Base-by-base conservation (phyloP, 1,140 invertebrate genomes). In the Diorhabda sublineata region DNA sequence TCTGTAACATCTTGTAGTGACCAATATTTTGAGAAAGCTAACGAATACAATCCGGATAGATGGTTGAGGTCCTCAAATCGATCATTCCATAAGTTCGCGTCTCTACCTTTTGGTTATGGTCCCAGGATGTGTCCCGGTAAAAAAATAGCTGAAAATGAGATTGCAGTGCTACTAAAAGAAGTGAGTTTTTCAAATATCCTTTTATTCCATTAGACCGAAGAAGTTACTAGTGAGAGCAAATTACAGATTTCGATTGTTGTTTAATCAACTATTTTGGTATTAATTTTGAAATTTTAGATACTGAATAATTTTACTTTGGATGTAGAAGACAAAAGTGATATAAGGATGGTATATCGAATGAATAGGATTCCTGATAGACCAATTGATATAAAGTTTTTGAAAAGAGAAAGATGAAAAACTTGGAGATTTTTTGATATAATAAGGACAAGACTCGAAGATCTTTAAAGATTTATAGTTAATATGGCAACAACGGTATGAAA, bases 101-200 rank as follows among this genome's bases (percentile, higher is more conserved):
- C 89, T 6, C 81, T 93, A 66, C 92, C 92, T 3, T 94, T 93
- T 80, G 92, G 92, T 26, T 91, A 89, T 80, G 92, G 92, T 0
- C 83, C 89, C 45, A 84, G 92, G 70, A 92, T 92, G 89, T 94
- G 92, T 76, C 85, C 93, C 11, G 92, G 92, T 7, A 85, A 89
- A 68, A 81, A 91, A 67, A 89, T 94, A 73, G 92, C 92, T 4
- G 91, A 93, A 79, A 86, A 88, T 41, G 91, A 94, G 81, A 84
- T 93, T 70, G 86, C 90, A 71, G 85, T 90, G 56, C 80, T 92
- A 58, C 75, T 92, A 47, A 79, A 80, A 42, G 83, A 83, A 79
- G 85, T 85, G 74, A 77, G 68, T 26, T 26, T 26, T 26, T 26
- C 26, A 26, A 26, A 26, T 26, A 26, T 26, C 26, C 26, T 26